Conservation (phyloP, 2,888 invertebrate genomes). For the Pegoplata infirma region DNA sequence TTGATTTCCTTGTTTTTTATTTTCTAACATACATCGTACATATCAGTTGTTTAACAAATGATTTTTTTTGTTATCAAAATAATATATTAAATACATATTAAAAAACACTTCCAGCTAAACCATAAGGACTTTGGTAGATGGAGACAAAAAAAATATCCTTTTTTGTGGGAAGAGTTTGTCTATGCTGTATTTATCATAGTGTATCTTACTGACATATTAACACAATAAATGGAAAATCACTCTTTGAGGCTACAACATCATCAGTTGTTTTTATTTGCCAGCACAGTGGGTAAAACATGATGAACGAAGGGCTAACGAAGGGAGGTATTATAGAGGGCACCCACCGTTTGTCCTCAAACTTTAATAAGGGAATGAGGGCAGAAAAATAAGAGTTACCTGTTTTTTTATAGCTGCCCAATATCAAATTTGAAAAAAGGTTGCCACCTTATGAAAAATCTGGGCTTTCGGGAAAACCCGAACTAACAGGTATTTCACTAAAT, state of each 20-base stretch:
- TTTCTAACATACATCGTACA: too few species aligned
- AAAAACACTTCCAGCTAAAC: background rate
- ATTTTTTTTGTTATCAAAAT: background rate
- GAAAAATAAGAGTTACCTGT: too few species aligned
- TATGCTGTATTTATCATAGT: background rate
- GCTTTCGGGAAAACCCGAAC: too few species aligned
- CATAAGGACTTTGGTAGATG: background rate
- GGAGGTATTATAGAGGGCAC: too few species aligned
- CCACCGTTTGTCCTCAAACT: too few species aligned
- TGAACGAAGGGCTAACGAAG: background rate
- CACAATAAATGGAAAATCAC: constrained; percentile 12
- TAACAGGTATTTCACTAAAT: too few species aligned
- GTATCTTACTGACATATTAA: constrained; percentile 23
- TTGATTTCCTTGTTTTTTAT: constrained; percentile 11
- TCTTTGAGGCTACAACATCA: background rate
- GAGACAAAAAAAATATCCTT: too few species aligned
- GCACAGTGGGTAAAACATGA: background rate
- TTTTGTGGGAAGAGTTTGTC: background rate
- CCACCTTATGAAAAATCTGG: too few species aligned
- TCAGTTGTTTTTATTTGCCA: background rate
- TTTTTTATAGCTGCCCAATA: too few species aligned
- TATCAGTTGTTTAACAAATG: background rate
- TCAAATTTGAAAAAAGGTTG: too few species aligned
- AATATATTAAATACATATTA: background rate
- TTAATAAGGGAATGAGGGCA: too few species aligned